Evolutionary conservation across 1,140 invertebrate genomes (phyloP).

Genomic region (Megalopta genalis): DNA sequence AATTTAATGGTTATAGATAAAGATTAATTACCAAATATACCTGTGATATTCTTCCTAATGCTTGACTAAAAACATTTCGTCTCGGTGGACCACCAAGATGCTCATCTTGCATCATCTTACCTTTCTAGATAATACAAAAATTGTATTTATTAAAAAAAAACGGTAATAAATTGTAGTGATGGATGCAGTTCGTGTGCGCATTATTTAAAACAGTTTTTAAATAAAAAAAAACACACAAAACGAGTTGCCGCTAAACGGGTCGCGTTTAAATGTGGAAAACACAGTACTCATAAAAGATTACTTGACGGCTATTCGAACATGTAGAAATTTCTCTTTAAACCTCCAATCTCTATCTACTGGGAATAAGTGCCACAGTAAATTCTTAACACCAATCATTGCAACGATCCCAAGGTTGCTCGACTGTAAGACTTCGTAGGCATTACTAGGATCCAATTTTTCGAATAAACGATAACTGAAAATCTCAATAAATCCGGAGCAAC

Average conservation of each 20-base stretch:
- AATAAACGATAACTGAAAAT: background rate
- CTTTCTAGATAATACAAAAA: constrained; percentile 23
- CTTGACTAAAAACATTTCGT: constrained; percentile 73
- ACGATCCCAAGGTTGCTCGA: constrained; percentile 18
- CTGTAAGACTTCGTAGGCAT: constrained; percentile 8
- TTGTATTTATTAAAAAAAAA: background rate
- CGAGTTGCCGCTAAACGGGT: background rate
- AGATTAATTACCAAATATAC: constrained; percentile 57
- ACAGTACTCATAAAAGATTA: background rate
- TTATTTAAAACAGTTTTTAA: background rate
- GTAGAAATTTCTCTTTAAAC: background rate
- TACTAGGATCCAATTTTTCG: background rate
- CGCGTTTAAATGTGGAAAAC: background rate
- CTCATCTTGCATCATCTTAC: constrained; percentile 80
- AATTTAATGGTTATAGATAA: background rate
- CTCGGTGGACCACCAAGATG: constrained; percentile 74
- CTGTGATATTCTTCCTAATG: constrained; percentile 75
- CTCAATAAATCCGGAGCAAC: background rate
- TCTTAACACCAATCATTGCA: constrained; percentile 11
- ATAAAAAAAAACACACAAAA: background rate
- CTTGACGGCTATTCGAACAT: background rate
- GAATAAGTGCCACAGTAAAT: background rate
- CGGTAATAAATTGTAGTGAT: background rate
- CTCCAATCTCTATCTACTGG: background rate
- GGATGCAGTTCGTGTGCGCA: background rate